Conservation (phyloP, 30 jellyfish, hydroid and myxozoan species). For the Aurelia sp. region DNA sequence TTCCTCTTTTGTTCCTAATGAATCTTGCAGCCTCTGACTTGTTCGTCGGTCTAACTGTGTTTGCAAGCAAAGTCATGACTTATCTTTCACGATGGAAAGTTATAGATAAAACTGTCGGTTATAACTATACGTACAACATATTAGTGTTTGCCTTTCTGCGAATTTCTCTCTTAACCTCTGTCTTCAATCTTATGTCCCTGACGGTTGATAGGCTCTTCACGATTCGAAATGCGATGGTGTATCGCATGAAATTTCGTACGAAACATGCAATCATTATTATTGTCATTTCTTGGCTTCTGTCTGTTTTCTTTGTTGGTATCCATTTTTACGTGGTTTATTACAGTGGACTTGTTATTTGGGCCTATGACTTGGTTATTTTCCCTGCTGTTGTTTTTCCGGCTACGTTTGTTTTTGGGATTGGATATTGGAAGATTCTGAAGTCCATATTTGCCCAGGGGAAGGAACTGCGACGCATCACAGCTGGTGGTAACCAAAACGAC, state of each 20-base stretch:
- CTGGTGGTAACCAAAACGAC: too few species aligned
- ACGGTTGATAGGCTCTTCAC: constrained; percentile 57
- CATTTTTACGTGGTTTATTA: constrained; percentile 6
- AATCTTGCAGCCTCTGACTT: too few species aligned
- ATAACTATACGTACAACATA: too few species aligned
- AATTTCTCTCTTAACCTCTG: constrained; percentile 15
- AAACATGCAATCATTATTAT: constrained; percentile 18
- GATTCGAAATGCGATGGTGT: constrained; percentile 25
- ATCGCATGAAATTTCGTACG: constrained; percentile 12
- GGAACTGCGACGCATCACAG: constrained; percentile 2
- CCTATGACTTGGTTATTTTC: constrained; percentile 24
- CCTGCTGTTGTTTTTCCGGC: constrained; percentile 32
- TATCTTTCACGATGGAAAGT: too few species aligned
- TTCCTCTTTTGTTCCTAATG: too few species aligned
- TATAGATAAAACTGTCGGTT: too few species aligned
- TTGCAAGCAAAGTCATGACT: too few species aligned
- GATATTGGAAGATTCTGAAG: neutral
- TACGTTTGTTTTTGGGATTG: neutral
- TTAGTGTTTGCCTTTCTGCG: too few species aligned
- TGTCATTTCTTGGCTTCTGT: constrained; percentile 29
- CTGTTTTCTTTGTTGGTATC: constrained; percentile 5
- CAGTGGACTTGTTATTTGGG: neutral
- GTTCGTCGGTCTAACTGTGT: too few species aligned
- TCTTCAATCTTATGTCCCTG: constrained; percentile 52
- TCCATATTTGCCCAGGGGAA: constrained; percentile 3